Evolutionary conservation across 1,140 invertebrate genomes (phyloP).

Genomic region (Luehdorfia chinensis): DNA sequence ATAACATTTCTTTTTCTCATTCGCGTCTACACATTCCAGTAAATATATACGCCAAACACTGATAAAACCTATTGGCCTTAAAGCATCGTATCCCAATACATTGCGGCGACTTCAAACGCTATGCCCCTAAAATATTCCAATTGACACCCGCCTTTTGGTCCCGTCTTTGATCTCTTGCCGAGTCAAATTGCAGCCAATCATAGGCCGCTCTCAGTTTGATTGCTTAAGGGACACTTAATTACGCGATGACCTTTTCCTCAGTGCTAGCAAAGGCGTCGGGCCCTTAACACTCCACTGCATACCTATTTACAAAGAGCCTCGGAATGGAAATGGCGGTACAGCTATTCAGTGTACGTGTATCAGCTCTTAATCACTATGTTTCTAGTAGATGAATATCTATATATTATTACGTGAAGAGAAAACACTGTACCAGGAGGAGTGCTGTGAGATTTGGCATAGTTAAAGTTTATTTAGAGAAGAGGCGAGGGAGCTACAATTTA

Average conservation of each 20-base stretch:
- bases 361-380: not conserved
- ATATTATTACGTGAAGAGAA: no score
- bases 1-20: no score
- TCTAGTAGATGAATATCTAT: no score
- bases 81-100: constrained; percentile 3
- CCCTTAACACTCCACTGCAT: constrained; percentile 46
- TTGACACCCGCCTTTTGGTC: constrained; percentile 46
- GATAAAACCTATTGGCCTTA: not conserved
- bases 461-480: no score
- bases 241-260: constrained; percentile 50
- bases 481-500: no score
- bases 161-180: constrained; percentile 41
- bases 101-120: constrained; percentile 29
- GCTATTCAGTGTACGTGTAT: not conserved
- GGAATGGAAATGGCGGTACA: no score
- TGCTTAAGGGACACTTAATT: constrained; percentile 61
- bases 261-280: constrained; percentile 36
- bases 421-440: no score
- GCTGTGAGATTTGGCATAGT: no score
- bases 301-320: constrained; percentile 5
- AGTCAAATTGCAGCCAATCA: constrained; percentile 53
- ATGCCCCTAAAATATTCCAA: constrained; percentile 57
- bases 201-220: constrained; percentile 40
- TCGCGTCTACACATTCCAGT: no score
- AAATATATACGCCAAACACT: no score